A percentile compares a stretch with the other conserved stretches of the same genome.
These are phyloP conservation scores for Phengaris alcon DNA, from an alignment of 2,888 invertebrate genomes.

Conservation along the genomic window DNA sequence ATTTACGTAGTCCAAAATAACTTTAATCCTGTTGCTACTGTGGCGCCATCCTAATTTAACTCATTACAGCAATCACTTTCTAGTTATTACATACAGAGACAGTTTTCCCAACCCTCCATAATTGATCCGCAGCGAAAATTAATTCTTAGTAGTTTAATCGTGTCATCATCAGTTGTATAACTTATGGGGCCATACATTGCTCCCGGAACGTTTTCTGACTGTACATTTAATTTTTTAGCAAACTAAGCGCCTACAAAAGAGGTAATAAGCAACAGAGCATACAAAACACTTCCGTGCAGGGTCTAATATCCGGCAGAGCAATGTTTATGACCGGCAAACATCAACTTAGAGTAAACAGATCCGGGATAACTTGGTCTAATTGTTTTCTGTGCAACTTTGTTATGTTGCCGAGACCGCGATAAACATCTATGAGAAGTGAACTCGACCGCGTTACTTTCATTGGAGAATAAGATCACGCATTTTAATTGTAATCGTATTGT, in stretches of 20 bases:
- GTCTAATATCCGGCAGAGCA: constrained; percentile 69
- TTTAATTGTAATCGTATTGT: too few species aligned
- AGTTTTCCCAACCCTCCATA: too few species aligned
- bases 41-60: too few species aligned
- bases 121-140: too few species aligned
- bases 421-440: constrained; percentile 25
- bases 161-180: too few species aligned
- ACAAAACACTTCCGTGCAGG: constrained; percentile 64
- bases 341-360: constrained; percentile 61
- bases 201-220: background rate
- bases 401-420: constrained; percentile 46
- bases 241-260: constrained; percentile 31
- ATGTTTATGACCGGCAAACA: constrained; percentile 68
- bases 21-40: too few species aligned
- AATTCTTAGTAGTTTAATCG: too few species aligned
- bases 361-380: constrained; percentile 57
- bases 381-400: constrained; percentile 60
- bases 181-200: too few species aligned
- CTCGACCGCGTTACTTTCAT: background rate
- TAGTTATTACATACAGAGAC: too few species aligned
- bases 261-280: constrained; percentile 38
- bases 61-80: too few species aligned
- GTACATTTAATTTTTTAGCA: constrained; percentile 1
- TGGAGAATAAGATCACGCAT: background rate
- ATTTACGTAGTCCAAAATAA: too few species aligned